Evolutionary conservation across 2,888 invertebrate genomes (phyloP).

Genomic region (Cecidostiba fungosa): DNA sequence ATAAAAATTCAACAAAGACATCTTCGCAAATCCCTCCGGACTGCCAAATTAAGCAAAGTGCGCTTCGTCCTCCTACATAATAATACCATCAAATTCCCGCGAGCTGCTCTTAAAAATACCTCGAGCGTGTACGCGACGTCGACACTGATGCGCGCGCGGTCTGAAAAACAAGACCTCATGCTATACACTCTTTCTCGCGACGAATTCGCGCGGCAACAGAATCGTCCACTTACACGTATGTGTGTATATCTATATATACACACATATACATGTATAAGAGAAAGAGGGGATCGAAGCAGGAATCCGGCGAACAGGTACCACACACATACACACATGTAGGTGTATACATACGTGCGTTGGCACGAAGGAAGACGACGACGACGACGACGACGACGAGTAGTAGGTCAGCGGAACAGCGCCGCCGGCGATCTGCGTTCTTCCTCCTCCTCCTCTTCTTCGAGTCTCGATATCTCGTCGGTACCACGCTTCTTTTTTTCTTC

Average conservation of each 20-base stretch:
- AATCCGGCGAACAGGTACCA: slow-evolving; percentile 56
- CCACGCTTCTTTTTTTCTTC: neutral
- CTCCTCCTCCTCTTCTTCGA: slow-evolving; percentile 61
- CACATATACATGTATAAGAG: neutral
- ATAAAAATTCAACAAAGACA: neutral
- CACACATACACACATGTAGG: neutral
- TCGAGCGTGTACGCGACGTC: slow-evolving; percentile 18
- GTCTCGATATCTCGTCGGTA: neutral
- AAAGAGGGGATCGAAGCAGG: slow-evolving; percentile 44
- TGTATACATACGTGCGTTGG: slow-evolving; percentile 19
- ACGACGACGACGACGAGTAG: slow-evolving; percentile 63
- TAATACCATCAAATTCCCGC: slow-evolving; percentile 27
- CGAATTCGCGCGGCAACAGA: neutral
- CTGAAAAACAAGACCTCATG: slow-evolving; percentile 13
- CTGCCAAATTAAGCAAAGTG: slow-evolving; percentile 17
- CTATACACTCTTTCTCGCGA: neutral
- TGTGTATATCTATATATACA: neutral
- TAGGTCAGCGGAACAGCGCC: slow-evolving; percentile 80
- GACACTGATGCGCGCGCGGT: neutral
- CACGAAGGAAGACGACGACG: slow-evolving; percentile 33
- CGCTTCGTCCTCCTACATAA: neutral
- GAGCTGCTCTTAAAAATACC: neutral
- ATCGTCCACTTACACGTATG: neutral
- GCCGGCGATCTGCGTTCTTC: slow-evolving; percentile 78
- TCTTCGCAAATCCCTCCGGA: neutral